Evolutionary conservation across 2,797 vertebrate species (phyloP), one percentile per base, ranked within the genome.

Genomic region (Muraenolepis orangiensis): DNA sequence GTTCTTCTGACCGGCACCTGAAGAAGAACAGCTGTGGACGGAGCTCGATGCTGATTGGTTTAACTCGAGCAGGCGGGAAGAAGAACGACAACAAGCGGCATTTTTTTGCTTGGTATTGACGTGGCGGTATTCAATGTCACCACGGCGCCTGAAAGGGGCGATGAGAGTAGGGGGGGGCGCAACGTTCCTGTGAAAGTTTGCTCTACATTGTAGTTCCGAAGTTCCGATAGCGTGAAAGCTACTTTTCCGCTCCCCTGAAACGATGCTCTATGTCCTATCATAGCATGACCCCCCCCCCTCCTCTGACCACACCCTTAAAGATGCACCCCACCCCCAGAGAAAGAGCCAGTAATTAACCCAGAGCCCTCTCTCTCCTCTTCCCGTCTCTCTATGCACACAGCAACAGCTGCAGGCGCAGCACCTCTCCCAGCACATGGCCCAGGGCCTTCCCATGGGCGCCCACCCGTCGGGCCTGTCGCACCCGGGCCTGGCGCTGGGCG

Each of bases 341-440:
- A n/a, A 77, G 70, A 78, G 46, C 82, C 76, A 68, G 28, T 83
- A 88, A 88, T 84, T 92, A 87, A 90, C 86, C 72, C 78, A 72
- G 7, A 67, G n/a, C 46, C 16, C 32, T 69, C 66, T 20, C 72
- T 18, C 61, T 38, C 68, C 66, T 73, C 72, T 38, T 73, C 68
- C 67, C 46, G 20, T 72, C 14, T 73, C 46, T 74, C 72, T 46
- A 14, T 14, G 42, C 42, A 46, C 87, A 29, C 86, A 96, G 95
- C 96, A 97, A 82, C 96, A 97, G 91, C 93, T 97, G 7, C 96
- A 97, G 87, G 94, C 94, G 1, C 96, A 97, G 87, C 96, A 97
- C 87, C 95, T 97, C 75, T 95, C 96, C 0, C 96, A 97, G 89
- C 96, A 96, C 0, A 95, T 89, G 1, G 92, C 93, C 36, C 96